These are phyloP conservation scores for Irena cyanogastra DNA, from an alignment of 2,113 vertebrate species.

Conservation along the genomic window DNA sequence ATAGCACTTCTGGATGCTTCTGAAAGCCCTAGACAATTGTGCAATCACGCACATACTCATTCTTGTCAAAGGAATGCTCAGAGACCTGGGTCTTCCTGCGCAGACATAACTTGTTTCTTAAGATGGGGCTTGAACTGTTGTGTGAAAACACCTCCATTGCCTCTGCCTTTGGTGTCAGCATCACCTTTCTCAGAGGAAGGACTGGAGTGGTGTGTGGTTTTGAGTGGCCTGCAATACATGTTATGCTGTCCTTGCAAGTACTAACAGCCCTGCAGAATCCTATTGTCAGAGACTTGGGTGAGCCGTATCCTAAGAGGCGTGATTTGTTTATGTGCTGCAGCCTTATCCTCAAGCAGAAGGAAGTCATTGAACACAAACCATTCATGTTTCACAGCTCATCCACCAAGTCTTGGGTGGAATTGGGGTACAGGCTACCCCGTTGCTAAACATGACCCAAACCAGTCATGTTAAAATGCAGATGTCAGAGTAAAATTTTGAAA, in stretches of 20 bases:
- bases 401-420: neutral
- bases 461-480: neutral
- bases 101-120: neutral
- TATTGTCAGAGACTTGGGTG: neutral
- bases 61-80: neutral
- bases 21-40: neutral
- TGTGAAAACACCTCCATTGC: neutral
- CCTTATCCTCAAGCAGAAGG: neutral
- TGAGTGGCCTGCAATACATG: neutral
- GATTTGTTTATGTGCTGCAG: neutral
- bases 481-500: neutral
- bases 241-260: neutral
- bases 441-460: rapidly evolving
- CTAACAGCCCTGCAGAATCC: neutral
- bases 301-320: neutral
- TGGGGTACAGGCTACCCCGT: neutral
- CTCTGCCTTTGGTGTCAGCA: neutral
- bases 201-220: rapidly evolving
- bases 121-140: neutral
- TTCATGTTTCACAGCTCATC: neutral
- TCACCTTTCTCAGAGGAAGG: neutral
- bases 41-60: neutral
- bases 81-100: neutral
- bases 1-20: neutral
- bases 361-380: neutral